These are phyloP conservation scores for Oophaga sylvatica DNA, from an alignment of 2,797 vertebrate species.

Conservation along the genomic window DNA sequence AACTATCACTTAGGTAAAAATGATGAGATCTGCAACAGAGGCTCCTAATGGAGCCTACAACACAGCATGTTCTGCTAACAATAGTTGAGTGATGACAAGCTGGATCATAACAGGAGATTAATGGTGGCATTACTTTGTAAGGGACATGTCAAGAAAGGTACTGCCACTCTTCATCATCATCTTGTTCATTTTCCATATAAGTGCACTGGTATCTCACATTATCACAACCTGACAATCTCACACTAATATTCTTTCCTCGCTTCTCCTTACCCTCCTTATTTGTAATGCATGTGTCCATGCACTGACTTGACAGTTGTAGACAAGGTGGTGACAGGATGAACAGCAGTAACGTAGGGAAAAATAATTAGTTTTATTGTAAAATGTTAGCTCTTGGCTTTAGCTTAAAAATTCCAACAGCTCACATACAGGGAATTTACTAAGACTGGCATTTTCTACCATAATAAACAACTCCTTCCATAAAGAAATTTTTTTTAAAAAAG, in stretches of 20 bases:
- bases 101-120: not conserved
- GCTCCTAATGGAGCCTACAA: too few species aligned
- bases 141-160: not conserved
- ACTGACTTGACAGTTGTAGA: not conserved
- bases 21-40: too few species aligned
- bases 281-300: constrained; percentile 4
- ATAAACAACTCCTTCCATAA: too few species aligned
- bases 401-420: too few species aligned
- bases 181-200: not conserved
- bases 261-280: not conserved
- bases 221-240: not conserved
- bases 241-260: not conserved
- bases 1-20: too few species aligned
- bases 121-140: not conserved
- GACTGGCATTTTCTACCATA: too few species aligned
- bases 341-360: not conserved
- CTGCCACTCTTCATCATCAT: not conserved
- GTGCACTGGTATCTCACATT: not conserved
- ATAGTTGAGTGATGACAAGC: not conserved
- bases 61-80: not conserved
- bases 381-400: too few species aligned
- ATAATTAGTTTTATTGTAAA: not conserved
- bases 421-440: too few species aligned
- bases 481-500: too few species aligned
- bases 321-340: not conserved